A percentile compares a stretch with the other conserved stretches of the same genome.
Evolutionary conservation across 2,888 invertebrate species (phyloP).

Genomic region (Sarcophaga subvicina): DNA sequence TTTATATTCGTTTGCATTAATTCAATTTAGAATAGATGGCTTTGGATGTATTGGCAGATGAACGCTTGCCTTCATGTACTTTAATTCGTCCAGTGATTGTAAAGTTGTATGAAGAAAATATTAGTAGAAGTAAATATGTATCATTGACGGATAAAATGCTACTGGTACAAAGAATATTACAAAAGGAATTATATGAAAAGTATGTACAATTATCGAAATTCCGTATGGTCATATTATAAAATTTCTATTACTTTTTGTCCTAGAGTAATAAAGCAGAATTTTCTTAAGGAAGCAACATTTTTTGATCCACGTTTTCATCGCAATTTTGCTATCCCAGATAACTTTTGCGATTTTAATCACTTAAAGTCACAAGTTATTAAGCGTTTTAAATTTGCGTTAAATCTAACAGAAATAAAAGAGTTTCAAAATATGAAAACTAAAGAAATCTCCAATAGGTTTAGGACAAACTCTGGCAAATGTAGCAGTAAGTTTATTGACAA

Average conservation of each 20-base stretch:
- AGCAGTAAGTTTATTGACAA: conserved; percentile 46
- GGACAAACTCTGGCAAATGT: conserved; percentile 12
- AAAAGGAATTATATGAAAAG: conserved; percentile 71
- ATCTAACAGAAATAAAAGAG: neutral
- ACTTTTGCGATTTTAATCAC: conserved; percentile 4
- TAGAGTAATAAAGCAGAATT: conserved; percentile 70
- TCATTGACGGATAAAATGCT: neutral
- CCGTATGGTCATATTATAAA: neutral
- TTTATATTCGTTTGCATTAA: neutral
- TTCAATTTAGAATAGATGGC: conserved; percentile 69
- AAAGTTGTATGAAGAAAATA: conserved; percentile 75
- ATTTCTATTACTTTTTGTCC: conserved; percentile 19
- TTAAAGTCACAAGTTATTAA: conserved; percentile 36
- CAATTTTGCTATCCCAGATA: conserved; percentile 64
- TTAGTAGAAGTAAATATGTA: conserved; percentile 63
- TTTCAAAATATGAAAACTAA: conserved; percentile 11
- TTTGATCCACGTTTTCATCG: conserved; percentile 75
- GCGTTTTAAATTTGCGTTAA: conserved; percentile 51
- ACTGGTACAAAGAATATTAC: conserved; percentile 71
- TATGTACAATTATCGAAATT: conserved; percentile 37
- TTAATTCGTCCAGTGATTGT: conserved; percentile 74
- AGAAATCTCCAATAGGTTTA: neutral
- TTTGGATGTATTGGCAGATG: conserved; percentile 74
- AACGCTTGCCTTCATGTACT: conserved; percentile 73
- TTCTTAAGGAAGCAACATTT: conserved; percentile 73